Evolutionary conservation across 2,797 vertebrate species (phyloP).

Genomic region (Euthynnus affinis): DNA sequence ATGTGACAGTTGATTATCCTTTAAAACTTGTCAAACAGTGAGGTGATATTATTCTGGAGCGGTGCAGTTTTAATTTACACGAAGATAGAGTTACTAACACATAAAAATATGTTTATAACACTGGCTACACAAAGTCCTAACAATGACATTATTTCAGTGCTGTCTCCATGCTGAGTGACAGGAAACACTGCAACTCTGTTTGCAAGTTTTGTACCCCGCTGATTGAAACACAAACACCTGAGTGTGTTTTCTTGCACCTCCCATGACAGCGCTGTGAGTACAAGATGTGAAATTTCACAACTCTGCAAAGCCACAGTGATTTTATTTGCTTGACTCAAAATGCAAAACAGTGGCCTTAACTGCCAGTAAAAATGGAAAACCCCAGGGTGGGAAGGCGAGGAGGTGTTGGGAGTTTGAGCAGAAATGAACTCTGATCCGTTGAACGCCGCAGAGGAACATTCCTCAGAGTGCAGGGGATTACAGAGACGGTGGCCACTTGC

Average conservation of each 20-base stretch:
- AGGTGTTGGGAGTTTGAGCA: background rate
- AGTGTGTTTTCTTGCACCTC: constrained; percentile 59
- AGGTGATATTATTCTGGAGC: no score
- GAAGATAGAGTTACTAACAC: background rate
- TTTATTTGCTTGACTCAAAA: constrained; percentile 26
- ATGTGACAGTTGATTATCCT: background rate
- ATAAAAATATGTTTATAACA: background rate
- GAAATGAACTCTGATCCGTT: constrained; percentile 4
- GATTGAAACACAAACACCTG: constrained; percentile 67
- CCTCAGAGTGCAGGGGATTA: constrained; percentile 72
- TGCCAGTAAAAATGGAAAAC: constrained; percentile 29
- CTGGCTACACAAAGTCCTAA: background rate
- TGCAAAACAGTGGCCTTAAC: constrained; percentile 20
- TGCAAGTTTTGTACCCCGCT: constrained; percentile 36
- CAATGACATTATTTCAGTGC: background rate
- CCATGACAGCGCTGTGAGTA: constrained; percentile 7
- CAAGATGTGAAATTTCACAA: constrained; percentile 69
- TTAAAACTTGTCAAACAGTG: background rate
- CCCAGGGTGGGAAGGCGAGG: constrained; percentile 15
- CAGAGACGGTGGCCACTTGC: constrained; percentile 57
- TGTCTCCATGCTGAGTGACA: constrained; percentile 12
- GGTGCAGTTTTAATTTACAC: background rate
- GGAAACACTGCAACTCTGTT: constrained; percentile 36
- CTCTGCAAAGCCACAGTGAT: constrained; percentile 27
- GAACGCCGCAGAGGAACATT: constrained; percentile 63